Evolutionary conservation across 2,888 invertebrate species (phyloP), one percentile per base, ranked within the genome.

Genomic region (Plemyria rubiginata): DNA sequence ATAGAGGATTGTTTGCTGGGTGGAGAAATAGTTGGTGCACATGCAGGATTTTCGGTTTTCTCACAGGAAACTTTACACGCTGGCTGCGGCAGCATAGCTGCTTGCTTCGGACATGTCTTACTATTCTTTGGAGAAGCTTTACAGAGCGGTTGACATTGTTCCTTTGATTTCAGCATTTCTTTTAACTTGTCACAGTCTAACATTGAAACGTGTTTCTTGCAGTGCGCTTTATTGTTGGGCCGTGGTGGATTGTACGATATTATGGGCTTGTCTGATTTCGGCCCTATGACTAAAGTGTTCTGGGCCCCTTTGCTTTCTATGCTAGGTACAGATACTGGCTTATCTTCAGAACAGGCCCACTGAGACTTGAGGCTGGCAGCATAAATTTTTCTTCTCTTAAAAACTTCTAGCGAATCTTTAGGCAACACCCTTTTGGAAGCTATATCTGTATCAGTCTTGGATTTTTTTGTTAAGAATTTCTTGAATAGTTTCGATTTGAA

Each of bases 341-440:
- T 61, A 36, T 74, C 70, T 3, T 71, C 69, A 32, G 59, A 52
- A 16, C 60, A 46, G 3, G 56, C 59, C 88, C 88, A 88, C 54
- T 80, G 75, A 0, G 77, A 70, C 60, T 80, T 87, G 22, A 79
- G 77, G 49, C 80, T 82, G 0, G 58, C 29, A 1, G 86, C 84
- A 48, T 89, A 87, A 12, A 83, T 56, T 67, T 80, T 84, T 62
- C 90, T 78, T 52, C 70, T 82, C 53, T 75, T 89, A 22, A 75
- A 82, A 2, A 90, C 90, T 78, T 85, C 87, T 0, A 88, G 59
- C 1, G 91, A 90, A 74, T 91, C 90, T 73, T 90, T 90, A 0
- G 90, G 88, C 2, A 73, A 45, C 0, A 81, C 16, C 49, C 88
- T 77, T 56, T 62, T 79, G 5, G 48, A 67, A n/a, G 41, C n/a